Evolutionary conservation across 2,113 vertebrate genomes (phyloP), one percentile per base, ranked within the genome.

Genomic region (Phaethon lepturus): DNA sequence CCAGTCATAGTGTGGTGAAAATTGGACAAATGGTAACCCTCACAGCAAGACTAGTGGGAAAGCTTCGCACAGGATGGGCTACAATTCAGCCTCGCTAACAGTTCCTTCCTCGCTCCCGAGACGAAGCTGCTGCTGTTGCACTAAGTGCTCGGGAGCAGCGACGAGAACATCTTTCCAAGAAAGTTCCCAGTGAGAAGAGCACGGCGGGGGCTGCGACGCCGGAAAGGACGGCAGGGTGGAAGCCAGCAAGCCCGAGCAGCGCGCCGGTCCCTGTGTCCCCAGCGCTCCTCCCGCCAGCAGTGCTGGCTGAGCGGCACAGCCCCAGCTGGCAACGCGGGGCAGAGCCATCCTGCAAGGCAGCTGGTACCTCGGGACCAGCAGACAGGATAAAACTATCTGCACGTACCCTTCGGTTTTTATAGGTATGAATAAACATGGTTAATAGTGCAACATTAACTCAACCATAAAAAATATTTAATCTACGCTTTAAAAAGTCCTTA

Each of bases 261-360:
- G 18, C 3, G 1, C 33, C 33, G 7, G 45, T 29, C 29, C n/a
- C 31, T 0, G 0, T 33, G 56, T 16, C 40, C 81, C 50, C 45
- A 42, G n/a, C 1, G 3, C 40, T 74, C 22, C 40, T 73, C 76
- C 55, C 52, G 73, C 28, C 35, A 23, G 17, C 19, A 40, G 45
- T 4, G 15, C 52, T 20, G 58, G 5, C 24, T 74, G 56, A 31
- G 35, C 0, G 0, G 31, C 49, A 72, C 42, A 25, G 40, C 9
- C 55, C 29, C 4, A 6, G 45, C 64, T n/a, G 50, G 26, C 14
- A 38, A 6, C 0, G 0, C 0, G 1, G 42, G 53, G 45, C n/a
- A 6, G 50, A 73, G 33, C 55, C 15, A 0, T 9, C 14, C 33
- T 25, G 62, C 31, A 35, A 52, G 45, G 62, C 59, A 58, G 55